Evolutionary conservation across 2,797 vertebrate genomes (phyloP).

Genomic region (Falco peregrinus): DNA sequence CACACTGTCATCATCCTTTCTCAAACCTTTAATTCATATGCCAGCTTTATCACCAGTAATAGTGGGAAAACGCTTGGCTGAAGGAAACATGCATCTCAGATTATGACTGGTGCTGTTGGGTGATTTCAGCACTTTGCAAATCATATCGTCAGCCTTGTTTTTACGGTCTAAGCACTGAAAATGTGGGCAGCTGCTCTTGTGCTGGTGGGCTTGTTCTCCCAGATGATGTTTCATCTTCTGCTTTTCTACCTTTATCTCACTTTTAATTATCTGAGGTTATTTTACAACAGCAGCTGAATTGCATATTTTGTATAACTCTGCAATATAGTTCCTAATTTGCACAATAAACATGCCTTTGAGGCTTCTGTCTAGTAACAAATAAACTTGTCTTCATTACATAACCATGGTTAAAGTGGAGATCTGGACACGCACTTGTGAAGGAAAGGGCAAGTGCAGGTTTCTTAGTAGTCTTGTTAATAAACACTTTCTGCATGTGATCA

Average conservation of each 20-base stretch:
- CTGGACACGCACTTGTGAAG: neutral
- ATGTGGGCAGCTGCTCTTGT: neutral
- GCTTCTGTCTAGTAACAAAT: neutral
- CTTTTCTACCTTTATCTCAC: slow-evolving; percentile 12
- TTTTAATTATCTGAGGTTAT: neutral
- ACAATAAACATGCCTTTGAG: neutral
- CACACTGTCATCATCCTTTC: slow-evolving; percentile 14
- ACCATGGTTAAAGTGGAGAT: neutral
- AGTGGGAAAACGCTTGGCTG: slow-evolving; percentile 30
- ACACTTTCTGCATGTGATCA: neutral
- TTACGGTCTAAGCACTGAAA: neutral
- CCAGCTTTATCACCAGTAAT: slow-evolving; percentile 33
- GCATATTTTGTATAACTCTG: neutral
- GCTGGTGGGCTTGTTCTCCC: slow-evolving; percentile 10
- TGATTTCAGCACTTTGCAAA: slow-evolving; percentile 33
- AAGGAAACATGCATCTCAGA: slow-evolving; percentile 29
- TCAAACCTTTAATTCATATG: slow-evolving; percentile 26
- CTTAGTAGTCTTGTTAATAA: neutral
- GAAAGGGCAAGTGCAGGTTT: neutral
- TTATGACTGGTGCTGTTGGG: slow-evolving; percentile 28
- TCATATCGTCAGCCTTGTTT: slow-evolving; percentile 22
- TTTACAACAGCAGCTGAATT: neutral
- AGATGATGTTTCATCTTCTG: neutral
- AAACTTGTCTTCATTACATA: neutral
- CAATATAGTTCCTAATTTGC: neutral